Conservation (phyloP, 2,888 invertebrate genomes). For the Drosophila flavopinicola region DNA sequence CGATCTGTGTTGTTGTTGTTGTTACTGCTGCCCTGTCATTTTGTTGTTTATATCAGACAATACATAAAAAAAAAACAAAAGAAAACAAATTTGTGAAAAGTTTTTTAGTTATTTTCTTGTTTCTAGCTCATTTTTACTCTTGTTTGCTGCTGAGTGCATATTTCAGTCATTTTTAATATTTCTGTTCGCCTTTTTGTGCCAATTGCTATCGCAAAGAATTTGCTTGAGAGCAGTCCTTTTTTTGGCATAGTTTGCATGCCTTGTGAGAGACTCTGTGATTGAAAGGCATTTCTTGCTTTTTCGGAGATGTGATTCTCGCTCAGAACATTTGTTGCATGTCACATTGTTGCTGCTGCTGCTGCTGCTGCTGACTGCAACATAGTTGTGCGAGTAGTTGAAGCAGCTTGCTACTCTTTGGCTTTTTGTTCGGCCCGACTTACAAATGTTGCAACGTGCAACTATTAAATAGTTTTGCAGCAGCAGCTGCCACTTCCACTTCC, state of each 20-base stretch:
- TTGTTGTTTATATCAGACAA: constrained; percentile 37
- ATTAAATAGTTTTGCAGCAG: constrained; percentile 72
- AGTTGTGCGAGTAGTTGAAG: constrained; percentile 46
- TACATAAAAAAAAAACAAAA: constrained; percentile 2
- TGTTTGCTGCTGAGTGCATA: constrained; percentile 52
- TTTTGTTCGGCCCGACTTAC: constrained; percentile 56
- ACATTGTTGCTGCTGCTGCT: constrained; percentile 68
- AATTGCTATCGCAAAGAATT: constrained; percentile 49
- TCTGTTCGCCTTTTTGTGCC: constrained; percentile 16
- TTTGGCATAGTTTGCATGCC: constrained; percentile 51
- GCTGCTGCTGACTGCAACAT: constrained; percentile 61
- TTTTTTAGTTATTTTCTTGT: constrained; percentile 30
- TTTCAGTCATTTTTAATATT: constrained; percentile 50
- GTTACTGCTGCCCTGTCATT: constrained; percentile 49
- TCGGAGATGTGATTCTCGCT: constrained; percentile 41
- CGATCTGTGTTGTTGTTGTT: constrained; percentile 10
- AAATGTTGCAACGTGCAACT: constrained; percentile 74
- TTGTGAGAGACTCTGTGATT: constrained; percentile 53
- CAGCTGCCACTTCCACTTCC: constrained; percentile 64
- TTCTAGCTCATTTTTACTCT: constrained; percentile 21
- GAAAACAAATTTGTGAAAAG: background rate
- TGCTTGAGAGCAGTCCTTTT: constrained; percentile 17
- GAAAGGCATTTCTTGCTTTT: constrained; percentile 58
- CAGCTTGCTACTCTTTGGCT: constrained; percentile 53
- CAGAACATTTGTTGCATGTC: constrained; percentile 71